Base-by-base conservation (phyloP, 2,113 vertebrate genomes). In the Catharus minimus region DNA sequence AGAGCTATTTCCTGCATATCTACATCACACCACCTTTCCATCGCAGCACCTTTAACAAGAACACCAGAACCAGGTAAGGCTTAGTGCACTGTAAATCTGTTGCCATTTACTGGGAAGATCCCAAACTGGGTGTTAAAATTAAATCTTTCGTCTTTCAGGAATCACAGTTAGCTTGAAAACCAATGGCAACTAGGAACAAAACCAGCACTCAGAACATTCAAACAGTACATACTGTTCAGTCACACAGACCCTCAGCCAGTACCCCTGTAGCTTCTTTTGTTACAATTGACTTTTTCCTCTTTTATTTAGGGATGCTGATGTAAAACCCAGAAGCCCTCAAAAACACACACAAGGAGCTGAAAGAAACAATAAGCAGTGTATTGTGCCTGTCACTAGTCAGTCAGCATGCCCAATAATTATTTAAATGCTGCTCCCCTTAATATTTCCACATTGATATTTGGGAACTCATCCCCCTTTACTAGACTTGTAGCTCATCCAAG, bases 1-100 rank as follows among this genome's bases (percentile, higher is more conserved):
- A 86, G 53, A 85, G 56, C 65, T 75, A 88, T 94, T 94, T 87
- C 83, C 71, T 90, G 84, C 36, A 84, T 58, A 33, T 46, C 55
- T 73, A 88, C 53, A 56, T 71, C 26, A 41, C 56, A 89, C 55
- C 79, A 72, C 72, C 79, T 78, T 92, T 60, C 66, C 43, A 64
- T 22, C 69, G 68, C 41, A 82, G 47, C 7, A 5, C 19, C 65
- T 72, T 87, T 74, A 91, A 41, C 10, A 5, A 86, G 52, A 89
- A 66, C 67, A 77, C 50, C 82, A 91, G 74, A 93, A 52, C 11
- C 68, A 82, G 36, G 19, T 79, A 91, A 87, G 64, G 43, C 49
- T 53, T 73, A 60, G 22, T 57, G 55, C 64, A 67, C 62, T 2
- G 10, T 68, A 90, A 85, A 88, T 88, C 79, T 91, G 36, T 71